Conservation (phyloP, 2,797 vertebrate genomes). For the Pitangus sulphuratus region DNA sequence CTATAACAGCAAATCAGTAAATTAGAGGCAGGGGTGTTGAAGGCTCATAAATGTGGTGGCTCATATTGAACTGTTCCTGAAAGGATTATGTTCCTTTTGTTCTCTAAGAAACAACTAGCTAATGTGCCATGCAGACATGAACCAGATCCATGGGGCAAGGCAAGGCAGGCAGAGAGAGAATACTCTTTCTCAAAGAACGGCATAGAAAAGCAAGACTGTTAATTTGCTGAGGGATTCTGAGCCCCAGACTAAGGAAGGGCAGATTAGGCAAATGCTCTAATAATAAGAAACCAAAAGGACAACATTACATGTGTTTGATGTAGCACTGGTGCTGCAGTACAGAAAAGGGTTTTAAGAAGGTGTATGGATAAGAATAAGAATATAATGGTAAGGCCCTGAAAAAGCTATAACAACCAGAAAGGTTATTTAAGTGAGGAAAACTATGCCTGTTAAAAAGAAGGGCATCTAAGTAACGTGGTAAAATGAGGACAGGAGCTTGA, state of each 20-base stretch:
- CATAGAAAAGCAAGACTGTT: background rate
- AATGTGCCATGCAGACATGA: background rate
- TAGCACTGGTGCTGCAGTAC: background rate
- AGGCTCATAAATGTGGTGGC: background rate
- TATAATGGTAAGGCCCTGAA: background rate
- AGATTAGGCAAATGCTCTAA: background rate
- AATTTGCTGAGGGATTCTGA: background rate
- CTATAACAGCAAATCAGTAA: background rate
- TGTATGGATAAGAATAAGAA: background rate
- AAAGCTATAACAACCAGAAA: background rate
- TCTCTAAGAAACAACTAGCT: background rate
- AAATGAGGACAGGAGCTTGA: background rate
- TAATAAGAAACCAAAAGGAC: background rate
- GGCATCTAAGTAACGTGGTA: background rate
- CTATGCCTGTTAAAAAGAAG: background rate
- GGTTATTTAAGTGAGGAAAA: background rate
- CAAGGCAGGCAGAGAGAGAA: background rate
- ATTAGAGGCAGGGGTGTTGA: background rate
- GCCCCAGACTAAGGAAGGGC: background rate
- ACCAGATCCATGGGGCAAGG: background rate
- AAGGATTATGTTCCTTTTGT: background rate
- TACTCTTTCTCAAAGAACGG: background rate
- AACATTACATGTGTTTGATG: background rate
- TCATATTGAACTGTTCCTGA: background rate
- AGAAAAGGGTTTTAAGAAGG: background rate